Evolutionary conservation across 1,140 invertebrate species (phyloP), one percentile per base, ranked within the genome.

Genomic region (Drosophila watanabei): DNA sequence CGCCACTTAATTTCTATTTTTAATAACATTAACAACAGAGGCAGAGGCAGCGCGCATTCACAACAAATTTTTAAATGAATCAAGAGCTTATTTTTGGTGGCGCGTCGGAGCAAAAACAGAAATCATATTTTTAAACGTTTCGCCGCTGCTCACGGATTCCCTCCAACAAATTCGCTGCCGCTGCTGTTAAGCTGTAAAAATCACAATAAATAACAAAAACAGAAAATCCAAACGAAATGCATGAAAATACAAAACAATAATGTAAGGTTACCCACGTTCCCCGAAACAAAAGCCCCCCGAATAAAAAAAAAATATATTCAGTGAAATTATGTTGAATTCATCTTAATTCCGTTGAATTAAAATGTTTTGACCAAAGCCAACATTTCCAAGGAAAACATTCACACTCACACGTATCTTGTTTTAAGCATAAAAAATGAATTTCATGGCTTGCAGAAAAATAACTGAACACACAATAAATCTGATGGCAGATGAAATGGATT

Each of bases 1-100:
- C 79, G 84, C 84, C 84, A 88, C 85, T 88, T 88, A 84, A 89
- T 88, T 79, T 84, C 85, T 88, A 88, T 88, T 88, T 88, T 85
- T 88, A 88, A 85, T 84, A 81, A 84, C 54, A 89, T 84, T 83
- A 85, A 80, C 65, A 72, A 51, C 52, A 20, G 24, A 51, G 49
- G 16, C 18, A 20, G 14, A 4, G 20, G 11, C 30, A 18, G 11
- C 30, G n/a, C 14, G 79, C 37, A 80, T 80, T 80, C 82, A 85
- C 66, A 73, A 79, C 66, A 86, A 87, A 75, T 78, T 78, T 57
- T 52, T 37, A 76, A 79, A 89, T 88, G 85, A 89, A 89, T 89
- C 85, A 77, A 81, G 52, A 79, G 80, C 80, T 84, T 88, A 88
- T 88, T 88, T 89, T 84, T 71, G 85, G 78, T 88, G 61, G 64